Evolutionary conservation across 2,888 invertebrate species (phyloP), one percentile per base, ranked within the genome.

Genomic region (Phanerotoma sp.): DNA sequence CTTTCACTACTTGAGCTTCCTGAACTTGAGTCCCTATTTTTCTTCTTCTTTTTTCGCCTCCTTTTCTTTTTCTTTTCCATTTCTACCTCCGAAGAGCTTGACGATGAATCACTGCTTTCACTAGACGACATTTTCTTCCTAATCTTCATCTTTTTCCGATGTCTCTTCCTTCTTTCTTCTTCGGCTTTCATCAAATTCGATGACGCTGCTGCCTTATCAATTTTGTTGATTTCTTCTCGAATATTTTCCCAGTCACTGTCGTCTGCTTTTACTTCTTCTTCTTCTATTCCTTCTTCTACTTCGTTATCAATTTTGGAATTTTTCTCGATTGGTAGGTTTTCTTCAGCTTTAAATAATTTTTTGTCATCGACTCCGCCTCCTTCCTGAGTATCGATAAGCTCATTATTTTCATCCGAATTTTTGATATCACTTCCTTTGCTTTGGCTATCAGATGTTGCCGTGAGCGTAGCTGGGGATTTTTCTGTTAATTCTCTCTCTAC

Each of bases 141-240:
- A 18, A 25, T 40, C 30, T 37, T 25, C 18, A 30, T 33, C 16
- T 54, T 57, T 16, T 52, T 60, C 9, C 33, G 35, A 22, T 54
- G 37, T n/a, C 1, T 21, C 20, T n/a, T 46, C 13, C 28, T 41
- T 10, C 25, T 25, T n/a, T 66, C 16, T 15, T 68, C 66, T 46
- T 76, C 75, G 2, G 67, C 66, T 56, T 76, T 75, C 70, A 3
- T 37, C 13, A 20, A 22, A 25, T 22, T 46, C 57, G 5, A 52
- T 57, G n/a, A n/a, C n/a, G n/a, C n/a, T n/a, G n/a, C n/a, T 6
- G 42, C 33, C 20, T 54, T 48, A 5, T 46, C 41, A 9, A 28
- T 50, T 2, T 55, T 66, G 4, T 65, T 60, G 3, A 62, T 59
- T 18, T 62, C 56, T 2, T 52, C 50, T 9, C 35, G 35, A 21